A percentile compares a stretch with the other conserved stretches of the same genome.
phyloP scores from a whole-genome alignment of 2,797 vertebrate genomes.

The Poecile montanus region DNA sequence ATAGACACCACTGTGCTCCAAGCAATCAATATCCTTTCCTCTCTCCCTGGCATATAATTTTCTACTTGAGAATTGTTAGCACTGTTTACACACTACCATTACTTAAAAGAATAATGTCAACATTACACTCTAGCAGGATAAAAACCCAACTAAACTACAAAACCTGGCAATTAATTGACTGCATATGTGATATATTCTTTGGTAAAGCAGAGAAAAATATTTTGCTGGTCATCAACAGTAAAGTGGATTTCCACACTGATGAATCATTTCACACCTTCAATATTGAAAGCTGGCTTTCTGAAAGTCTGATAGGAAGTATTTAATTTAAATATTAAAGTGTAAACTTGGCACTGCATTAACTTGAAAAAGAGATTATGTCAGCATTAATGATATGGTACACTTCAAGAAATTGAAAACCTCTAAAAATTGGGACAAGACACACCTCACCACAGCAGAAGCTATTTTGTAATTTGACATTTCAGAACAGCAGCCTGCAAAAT shows the following conservation, averaged over 20 bases:
- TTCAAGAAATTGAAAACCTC: background rate
- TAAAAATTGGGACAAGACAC: background rate
- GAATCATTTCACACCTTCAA: background rate
- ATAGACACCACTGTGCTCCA: background rate
- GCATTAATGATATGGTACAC: fast-evolving
- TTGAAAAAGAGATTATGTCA: background rate
- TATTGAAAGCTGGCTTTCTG: background rate
- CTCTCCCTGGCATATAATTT: background rate
- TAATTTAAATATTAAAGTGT: background rate
- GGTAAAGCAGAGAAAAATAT: background rate
- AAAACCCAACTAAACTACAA: background rate
- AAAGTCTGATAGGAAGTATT: background rate
- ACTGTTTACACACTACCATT: background rate
- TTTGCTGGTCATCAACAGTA: background rate
- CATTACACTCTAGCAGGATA: background rate
- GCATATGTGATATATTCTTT: background rate
- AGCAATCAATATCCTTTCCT: background rate
- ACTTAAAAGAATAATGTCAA: background rate
- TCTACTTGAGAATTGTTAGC: background rate
- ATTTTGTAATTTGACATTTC: background rate
- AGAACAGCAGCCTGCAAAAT: background rate
- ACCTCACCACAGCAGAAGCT: background rate
- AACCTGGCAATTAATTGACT: background rate
- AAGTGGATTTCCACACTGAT: background rate
- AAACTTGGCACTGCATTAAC: background rate